Conservation (phyloP, 2,888 invertebrate species). For the Drosophila subquinaria region DNA sequence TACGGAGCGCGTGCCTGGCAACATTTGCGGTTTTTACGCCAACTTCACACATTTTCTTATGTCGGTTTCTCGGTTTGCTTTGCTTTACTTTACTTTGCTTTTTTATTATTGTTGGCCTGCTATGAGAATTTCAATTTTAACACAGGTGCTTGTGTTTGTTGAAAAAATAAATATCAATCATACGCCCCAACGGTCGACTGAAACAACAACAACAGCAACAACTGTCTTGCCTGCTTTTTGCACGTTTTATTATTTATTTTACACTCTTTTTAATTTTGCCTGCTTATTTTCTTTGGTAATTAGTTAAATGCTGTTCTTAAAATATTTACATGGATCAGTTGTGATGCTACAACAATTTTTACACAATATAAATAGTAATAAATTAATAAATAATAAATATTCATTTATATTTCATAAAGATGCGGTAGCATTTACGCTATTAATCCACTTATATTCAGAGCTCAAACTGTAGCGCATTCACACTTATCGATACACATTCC, state of each 20-base stretch:
- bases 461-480: not conserved
- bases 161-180: slow-evolving; percentile 81
- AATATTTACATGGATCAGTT: not conserved
- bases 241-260: slow-evolving; percentile 31
- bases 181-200: slow-evolving; percentile 62
- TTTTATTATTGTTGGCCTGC: slow-evolving; percentile 52
- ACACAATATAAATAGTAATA: not conserved
- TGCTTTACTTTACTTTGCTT: slow-evolving; percentile 34
- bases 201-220: slow-evolving; percentile 8
- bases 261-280: slow-evolving; percentile 46
- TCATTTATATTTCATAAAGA: slow-evolving; percentile 9
- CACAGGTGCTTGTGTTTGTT: slow-evolving; percentile 76
- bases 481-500: slow-evolving; percentile 18
- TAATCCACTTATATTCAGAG: slow-evolving; percentile 13
- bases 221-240: slow-evolving; percentile 2
- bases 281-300: slow-evolving; percentile 57
- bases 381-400: slow-evolving; percentile 9
- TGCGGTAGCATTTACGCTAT: not conserved
- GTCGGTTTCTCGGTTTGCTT: slow-evolving; percentile 53
- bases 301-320: slow-evolving; percentile 47
- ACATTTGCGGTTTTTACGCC: slow-evolving; percentile 80
- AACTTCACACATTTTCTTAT: slow-evolving; percentile 78
- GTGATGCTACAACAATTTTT: not conserved
- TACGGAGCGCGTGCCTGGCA: slow-evolving; percentile 74
- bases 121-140: slow-evolving; percentile 77